Conservation (phyloP, 2,113 vertebrate genomes). For the Tragelaphus imberbis region DNA sequence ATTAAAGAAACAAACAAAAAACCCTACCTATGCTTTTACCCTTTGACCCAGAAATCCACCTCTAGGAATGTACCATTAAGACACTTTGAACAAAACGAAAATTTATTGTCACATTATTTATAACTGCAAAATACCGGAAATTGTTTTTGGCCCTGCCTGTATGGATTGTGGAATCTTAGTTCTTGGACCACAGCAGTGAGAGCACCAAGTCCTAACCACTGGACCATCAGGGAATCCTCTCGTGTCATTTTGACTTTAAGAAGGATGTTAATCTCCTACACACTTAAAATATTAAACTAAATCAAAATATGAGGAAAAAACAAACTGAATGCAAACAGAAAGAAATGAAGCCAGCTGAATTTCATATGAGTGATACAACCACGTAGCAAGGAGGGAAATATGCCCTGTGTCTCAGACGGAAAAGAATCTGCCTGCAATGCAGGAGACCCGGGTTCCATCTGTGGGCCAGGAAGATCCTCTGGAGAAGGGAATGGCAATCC, state of each 20-base stretch:
- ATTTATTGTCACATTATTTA: neutral
- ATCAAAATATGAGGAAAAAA: neutral
- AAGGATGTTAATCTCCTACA: neutral
- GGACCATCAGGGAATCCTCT: neutral
- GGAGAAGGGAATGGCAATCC: neutral
- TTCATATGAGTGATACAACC: neutral
- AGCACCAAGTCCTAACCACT: neutral
- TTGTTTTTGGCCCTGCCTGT: neutral
- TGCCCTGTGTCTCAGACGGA: neutral
- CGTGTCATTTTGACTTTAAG: neutral
- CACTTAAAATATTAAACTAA: neutral
- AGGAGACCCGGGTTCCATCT: neutral
- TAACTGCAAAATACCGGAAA: neutral
- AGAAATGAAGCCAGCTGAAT: neutral
- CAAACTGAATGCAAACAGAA: neutral
- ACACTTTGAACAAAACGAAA: neutral
- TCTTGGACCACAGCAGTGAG: neutral
- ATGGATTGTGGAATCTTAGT: neutral
- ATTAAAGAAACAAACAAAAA: neutral
- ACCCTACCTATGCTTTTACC: neutral
- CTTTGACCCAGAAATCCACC: neutral
- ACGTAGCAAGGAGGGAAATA: neutral
- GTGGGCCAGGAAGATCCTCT: neutral
- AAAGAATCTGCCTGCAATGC: neutral
- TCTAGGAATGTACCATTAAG: neutral